phyloP scores from a whole-genome alignment of 2,888 invertebrate species.

The Amphipoea lucens region DNA sequence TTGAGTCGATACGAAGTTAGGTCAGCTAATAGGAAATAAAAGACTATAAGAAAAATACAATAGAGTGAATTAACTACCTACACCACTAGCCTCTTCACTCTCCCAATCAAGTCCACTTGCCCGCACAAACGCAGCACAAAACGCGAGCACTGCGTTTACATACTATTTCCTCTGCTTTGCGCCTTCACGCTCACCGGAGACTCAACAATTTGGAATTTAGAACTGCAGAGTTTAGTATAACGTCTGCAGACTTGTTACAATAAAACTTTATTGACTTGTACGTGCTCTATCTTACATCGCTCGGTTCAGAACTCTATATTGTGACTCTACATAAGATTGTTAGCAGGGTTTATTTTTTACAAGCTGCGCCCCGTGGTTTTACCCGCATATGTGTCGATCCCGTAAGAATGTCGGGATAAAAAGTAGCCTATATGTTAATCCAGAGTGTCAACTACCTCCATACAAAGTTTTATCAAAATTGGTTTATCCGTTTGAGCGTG shows the following conservation, averaged over 20 bases:
- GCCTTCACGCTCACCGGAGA: conserved; percentile 70
- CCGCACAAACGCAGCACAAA: conserved; percentile 51
- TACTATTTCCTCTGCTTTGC: conserved; percentile 82
- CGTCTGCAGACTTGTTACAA: conserved; percentile 62
- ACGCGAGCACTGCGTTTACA: conserved; percentile 78
- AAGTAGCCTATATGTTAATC: no score
- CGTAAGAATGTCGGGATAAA: no score
- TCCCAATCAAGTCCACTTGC: conserved; percentile 41
- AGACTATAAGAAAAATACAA: no score
- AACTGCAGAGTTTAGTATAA: conserved; percentile 59
- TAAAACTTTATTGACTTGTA: conserved; percentile 65
- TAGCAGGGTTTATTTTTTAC: conserved; percentile 5
- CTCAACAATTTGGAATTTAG: conserved; percentile 71
- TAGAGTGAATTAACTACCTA: no score
- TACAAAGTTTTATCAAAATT: no score
- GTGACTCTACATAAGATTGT: conserved; percentile 43
- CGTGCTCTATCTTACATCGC: conserved; percentile 61
- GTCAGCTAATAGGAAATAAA: no score
- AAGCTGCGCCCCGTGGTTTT: no score
- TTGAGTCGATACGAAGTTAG: no score
- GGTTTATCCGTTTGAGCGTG: no score
- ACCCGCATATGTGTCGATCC: no score
- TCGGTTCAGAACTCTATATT: conserved; percentile 47
- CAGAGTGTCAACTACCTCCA: no score
- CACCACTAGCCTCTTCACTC: background rate